Conservation (phyloP, 1,140 invertebrate genomes). For the Drosophila navojoa region DNA sequence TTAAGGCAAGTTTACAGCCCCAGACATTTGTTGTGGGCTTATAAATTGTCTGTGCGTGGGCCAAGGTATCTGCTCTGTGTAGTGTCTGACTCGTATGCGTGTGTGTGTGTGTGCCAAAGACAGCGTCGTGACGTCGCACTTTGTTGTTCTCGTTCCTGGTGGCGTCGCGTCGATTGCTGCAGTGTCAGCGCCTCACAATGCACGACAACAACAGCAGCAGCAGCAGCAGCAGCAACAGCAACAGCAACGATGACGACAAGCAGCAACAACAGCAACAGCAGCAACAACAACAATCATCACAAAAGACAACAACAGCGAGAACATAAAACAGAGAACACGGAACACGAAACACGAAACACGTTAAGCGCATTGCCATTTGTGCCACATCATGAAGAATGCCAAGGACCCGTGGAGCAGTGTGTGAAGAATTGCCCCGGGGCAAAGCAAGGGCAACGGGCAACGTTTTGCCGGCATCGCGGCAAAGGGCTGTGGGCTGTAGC, state of each 20-base stretch:
- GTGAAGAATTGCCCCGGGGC: conserved; percentile 32
- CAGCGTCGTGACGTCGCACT: conserved; percentile 24
- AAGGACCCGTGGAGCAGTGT: conserved; percentile 45
- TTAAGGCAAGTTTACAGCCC: conserved; percentile 76
- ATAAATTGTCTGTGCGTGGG: conserved; percentile 79
- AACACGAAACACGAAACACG: conserved; percentile 65
- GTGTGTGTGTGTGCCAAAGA: conserved; percentile 20
- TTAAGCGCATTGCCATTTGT: conserved; percentile 80
- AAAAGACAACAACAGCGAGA: conserved; percentile 44
- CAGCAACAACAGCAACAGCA: conserved; percentile 9
- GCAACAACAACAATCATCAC: conserved; percentile 41
- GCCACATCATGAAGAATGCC: conserved; percentile 69
- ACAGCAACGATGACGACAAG: conserved; percentile 17
- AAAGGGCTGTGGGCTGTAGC: not conserved
- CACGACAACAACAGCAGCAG: conserved; percentile 29
- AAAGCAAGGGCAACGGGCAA: conserved; percentile 7
- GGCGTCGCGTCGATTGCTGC: conserved; percentile 54
- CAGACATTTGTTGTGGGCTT: conserved; percentile 80
- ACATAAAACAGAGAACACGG: conserved; percentile 37
- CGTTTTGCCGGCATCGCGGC: not conserved
- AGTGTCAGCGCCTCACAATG: conserved; percentile 63
- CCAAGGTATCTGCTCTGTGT: conserved; percentile 58
- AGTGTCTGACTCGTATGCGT: conserved; percentile 3
- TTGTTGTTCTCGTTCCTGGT: conserved; percentile 27
- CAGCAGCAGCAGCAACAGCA: conserved; percentile 15